These are phyloP conservation scores for Chaunax sp. DNA, from an alignment of 2,797 vertebrate genomes.

Conservation along the genomic window DNA sequence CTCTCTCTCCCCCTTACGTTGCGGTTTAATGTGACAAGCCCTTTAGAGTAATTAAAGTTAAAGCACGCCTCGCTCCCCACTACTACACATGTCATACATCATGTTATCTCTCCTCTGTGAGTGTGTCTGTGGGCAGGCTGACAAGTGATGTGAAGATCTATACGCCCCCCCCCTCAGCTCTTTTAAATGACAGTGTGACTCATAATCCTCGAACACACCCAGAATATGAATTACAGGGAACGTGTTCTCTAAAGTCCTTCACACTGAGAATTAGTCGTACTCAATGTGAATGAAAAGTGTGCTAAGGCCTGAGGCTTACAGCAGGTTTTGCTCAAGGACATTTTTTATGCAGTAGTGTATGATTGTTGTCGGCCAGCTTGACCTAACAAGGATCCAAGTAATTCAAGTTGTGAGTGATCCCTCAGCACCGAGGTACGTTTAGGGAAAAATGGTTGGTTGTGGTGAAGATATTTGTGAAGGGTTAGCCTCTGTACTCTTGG, in stretches of 20 bases:
- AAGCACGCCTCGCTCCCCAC: constrained; percentile 39
- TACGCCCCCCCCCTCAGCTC: constrained; percentile 51
- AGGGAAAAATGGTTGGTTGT: neutral
- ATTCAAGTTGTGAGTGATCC: neutral
- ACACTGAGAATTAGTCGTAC: constrained; percentile 57
- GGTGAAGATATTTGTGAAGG: no score
- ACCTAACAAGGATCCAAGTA: neutral
- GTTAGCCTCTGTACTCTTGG: no score
- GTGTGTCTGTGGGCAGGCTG: constrained; percentile 28
- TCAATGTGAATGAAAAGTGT: constrained; percentile 59
- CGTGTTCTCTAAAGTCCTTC: constrained; percentile 58
- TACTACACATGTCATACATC: constrained; percentile 61
- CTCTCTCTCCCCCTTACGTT: constrained; percentile 48
- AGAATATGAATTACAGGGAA: constrained; percentile 63
- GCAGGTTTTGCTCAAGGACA: constrained; percentile 47
- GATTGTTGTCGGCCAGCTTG: neutral
- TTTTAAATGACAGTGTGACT: constrained; percentile 62
- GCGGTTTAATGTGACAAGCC: constrained; percentile 56
- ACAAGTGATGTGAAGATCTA: constrained; percentile 56
- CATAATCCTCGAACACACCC: constrained; percentile 58
- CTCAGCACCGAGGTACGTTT: neutral
- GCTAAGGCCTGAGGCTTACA: constrained; percentile 61
- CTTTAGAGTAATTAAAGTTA: constrained; percentile 61
- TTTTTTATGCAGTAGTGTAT: constrained; percentile 24
- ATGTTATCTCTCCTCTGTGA: constrained; percentile 51